Evolutionary conservation across 2,113 vertebrate species (phyloP), one percentile per base, ranked within the genome.

Genomic region (Phocoena phocoena): DNA sequence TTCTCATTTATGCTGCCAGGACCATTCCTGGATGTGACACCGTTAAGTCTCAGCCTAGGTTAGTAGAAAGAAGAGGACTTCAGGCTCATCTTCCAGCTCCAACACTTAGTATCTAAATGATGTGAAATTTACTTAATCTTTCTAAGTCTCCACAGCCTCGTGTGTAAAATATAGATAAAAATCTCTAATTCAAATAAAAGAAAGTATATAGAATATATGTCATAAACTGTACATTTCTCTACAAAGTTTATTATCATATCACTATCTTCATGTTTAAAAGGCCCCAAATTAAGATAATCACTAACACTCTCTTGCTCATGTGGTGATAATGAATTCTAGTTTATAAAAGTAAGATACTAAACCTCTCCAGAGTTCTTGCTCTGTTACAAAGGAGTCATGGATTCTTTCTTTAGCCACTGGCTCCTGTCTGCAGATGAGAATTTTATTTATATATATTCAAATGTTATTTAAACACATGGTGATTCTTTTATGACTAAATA

Each of bases 381-480:
- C 28, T 95, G 50, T 83, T 76, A 23, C 58, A 94, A 96, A 91
- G 7, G 38, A 95, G 20, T 87, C 36, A 93, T 41, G 10, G 41
- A n/a, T 88, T 97, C 55, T 95, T 84, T 88, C 55, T 95, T 91
- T 88, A 92, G 82, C 62, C 60, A 79, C 14, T 96, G 93, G 74
- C 50, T 86, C 36, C 55, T 58, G 83, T 89, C 38, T 86, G 13
- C 31, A 79, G 74, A 97, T 76, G 53, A 92, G 38, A 92, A 87
- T 95, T 93, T 96, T 97, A 97, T 93, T 96, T 93, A 38, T 92
- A 92, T 90, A 63, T 86, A 90, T 95, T 95, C 38, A 90, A 93
- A 97, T 90, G 86, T 96, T 63, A 97, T 67, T 97, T 96, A 92
- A 97, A 96, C 95, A 96, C 88, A 95, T 96, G 74, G 74, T 96